Percentiles rank a stretch among this genome's conserved stretches.
These are phyloP conservation scores for Prenolepis imparis DNA, from an alignment of 2,888 invertebrate species.

Conservation along the genomic window DNA sequence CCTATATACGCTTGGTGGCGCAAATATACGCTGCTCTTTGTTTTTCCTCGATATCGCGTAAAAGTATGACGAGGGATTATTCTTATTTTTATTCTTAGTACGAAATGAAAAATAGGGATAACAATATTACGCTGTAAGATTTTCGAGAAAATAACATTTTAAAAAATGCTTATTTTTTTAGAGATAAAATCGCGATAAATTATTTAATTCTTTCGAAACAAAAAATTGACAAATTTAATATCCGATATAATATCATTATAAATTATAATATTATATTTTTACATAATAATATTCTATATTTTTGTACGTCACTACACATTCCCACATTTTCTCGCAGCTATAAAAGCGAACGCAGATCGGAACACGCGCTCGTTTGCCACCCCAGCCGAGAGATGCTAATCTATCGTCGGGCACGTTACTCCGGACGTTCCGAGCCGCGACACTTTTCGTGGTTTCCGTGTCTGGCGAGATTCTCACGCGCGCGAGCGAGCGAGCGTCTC, in stretches of 20 bases:
- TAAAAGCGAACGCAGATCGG: conserved; percentile 8
- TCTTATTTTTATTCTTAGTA: background rate
- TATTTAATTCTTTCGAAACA: conserved; percentile 2
- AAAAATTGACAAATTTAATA: background rate
- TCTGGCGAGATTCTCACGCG: conserved; percentile 62
- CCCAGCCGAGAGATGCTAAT: conserved; percentile 42
- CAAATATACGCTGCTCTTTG: conserved; percentile 5
- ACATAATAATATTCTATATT: background rate
- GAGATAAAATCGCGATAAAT: background rate
- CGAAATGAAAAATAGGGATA: background rate
- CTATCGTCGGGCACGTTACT: conserved; percentile 28
- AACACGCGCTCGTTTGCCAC: conserved; percentile 15
- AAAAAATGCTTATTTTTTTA: background rate
- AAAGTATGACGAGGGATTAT: conserved; percentile 18
- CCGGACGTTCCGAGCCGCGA: conserved; percentile 31
- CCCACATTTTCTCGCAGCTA: background rate
- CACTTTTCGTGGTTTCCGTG: conserved; percentile 52
- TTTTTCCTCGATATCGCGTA: conserved; percentile 12
- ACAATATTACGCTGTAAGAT: background rate
- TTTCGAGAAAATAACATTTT: background rate
- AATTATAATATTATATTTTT: background rate
- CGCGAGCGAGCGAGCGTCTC: conserved; percentile 35
- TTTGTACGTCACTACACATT: background rate
- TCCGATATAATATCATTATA: background rate
- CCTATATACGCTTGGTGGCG: conserved; percentile 28